A percentile compares a stretch with the other conserved stretches of the same genome.
phyloP scores from a whole-genome alignment of 2,797 vertebrate species.

The Chrysocyon brachyurus region DNA sequence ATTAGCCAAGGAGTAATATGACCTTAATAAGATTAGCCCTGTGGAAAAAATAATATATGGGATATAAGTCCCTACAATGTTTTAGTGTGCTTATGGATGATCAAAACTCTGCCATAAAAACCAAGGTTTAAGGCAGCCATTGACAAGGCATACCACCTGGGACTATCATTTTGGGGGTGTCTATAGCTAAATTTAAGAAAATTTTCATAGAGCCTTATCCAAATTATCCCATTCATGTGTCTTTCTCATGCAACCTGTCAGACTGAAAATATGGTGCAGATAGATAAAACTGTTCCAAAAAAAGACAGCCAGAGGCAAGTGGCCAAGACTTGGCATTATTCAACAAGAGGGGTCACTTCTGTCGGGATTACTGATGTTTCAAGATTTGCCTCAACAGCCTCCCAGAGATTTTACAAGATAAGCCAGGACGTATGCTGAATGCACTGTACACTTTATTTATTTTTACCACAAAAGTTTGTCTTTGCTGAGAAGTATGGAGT shows the following conservation, averaged over 20 bases:
- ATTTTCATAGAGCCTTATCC: background rate
- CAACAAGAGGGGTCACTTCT: background rate
- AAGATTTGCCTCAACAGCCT: background rate
- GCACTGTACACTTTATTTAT: background rate
- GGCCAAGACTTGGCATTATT: background rate
- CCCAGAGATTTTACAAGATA: background rate
- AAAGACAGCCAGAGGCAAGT: background rate
- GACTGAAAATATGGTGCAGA: background rate
- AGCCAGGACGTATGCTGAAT: background rate
- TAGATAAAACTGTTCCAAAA: background rate
- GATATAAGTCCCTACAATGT: background rate
- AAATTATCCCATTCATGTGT: background rate
- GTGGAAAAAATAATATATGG: background rate
- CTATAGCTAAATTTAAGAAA: background rate
- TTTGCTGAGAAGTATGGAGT: background rate
- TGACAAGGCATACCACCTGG: background rate
- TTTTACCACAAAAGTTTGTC: conserved; percentile 34
- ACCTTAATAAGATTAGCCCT: background rate
- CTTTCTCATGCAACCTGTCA: background rate
- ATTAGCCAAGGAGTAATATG: background rate
- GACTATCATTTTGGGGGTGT: background rate
- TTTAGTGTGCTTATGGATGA: background rate
- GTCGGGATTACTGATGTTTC: background rate
- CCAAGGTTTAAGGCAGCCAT: background rate
- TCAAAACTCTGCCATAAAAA: background rate